Conservation (phyloP, 2,113 vertebrate species). For the Probosciger aterrimus region DNA sequence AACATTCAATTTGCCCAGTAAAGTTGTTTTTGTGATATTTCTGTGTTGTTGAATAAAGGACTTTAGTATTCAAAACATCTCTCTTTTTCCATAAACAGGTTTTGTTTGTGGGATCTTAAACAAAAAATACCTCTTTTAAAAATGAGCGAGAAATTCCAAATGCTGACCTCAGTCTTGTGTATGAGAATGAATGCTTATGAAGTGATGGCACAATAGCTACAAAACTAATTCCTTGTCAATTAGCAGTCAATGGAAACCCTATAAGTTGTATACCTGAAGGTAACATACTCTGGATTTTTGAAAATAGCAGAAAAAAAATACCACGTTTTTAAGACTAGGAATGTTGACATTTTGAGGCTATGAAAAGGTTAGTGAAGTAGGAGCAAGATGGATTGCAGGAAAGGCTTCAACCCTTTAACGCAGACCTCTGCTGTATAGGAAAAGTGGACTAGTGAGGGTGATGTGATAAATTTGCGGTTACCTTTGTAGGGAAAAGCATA, state of each 20-base stretch:
- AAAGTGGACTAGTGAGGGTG: background rate
- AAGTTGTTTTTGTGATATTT: conserved; percentile 88
- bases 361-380: background rate
- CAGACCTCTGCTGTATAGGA: background rate
- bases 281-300: background rate
- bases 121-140: conserved; percentile 35
- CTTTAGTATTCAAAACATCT: conserved; percentile 84
- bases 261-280: background rate
- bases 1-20: conserved; percentile 82
- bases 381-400: background rate
- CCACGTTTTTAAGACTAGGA: background rate
- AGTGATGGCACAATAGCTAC: background rate
- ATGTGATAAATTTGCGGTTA: background rate
- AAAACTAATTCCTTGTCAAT: conserved; percentile 26
- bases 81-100: conserved; percentile 77
- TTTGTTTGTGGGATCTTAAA: conserved; percentile 72
- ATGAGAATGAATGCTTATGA: conserved; percentile 43
- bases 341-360: background rate
- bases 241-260: conserved; percentile 1
- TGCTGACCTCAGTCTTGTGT: background rate
- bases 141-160: background rate
- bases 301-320: background rate
- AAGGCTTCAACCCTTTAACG: background rate
- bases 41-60: conserved; percentile 89
- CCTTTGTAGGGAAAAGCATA: background rate